phyloP scores from a whole-genome alignment of 2,888 invertebrate species.

The Serrognathus titanus region DNA sequence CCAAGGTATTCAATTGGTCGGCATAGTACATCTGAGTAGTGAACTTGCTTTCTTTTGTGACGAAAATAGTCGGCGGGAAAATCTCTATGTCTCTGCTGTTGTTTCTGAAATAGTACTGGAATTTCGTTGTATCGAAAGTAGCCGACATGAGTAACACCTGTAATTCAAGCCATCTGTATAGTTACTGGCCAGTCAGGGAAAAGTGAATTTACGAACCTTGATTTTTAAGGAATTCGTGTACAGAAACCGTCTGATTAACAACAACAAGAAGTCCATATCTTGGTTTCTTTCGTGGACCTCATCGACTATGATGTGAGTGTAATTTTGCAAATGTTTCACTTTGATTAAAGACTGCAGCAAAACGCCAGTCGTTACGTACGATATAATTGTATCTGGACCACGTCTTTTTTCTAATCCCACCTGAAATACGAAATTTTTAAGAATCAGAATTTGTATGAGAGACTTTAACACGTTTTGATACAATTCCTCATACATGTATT shows the following conservation, averaged over 20 bases:
- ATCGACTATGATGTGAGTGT: constrained; percentile 87
- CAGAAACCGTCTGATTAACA: constrained; percentile 77
- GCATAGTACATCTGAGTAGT: constrained; percentile 63
- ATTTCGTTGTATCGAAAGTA: constrained; percentile 73
- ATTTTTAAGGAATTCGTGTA: constrained; percentile 62
- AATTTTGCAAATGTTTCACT: constrained; percentile 68
- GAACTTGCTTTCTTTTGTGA: constrained; percentile 53
- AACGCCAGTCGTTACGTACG: constrained; percentile 88
- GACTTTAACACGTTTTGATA: no score
- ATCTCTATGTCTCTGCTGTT: constrained; percentile 41
- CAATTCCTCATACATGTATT: no score
- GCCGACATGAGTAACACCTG: constrained; percentile 90
- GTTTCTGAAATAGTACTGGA: constrained; percentile 63
- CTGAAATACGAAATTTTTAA: constrained; percentile 42
- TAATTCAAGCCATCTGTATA: constrained; percentile 30
- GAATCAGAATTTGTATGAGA: no score
- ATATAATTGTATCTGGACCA: constrained; percentile 68
- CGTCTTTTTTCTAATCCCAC: constrained; percentile 66
- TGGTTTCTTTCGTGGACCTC: constrained; percentile 93
- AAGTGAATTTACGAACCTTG: constrained; percentile 48
- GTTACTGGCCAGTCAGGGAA: background rate
- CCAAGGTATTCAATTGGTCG: constrained; percentile 45
- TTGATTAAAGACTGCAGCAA: constrained; percentile 73
- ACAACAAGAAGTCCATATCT: constrained; percentile 85
- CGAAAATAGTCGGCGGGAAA: constrained; percentile 58